A percentile compares a stretch with the other conserved stretches of the same genome.
These are phyloP conservation scores for Ericerus pela DNA, from an alignment of 1,140 invertebrate species.

Conservation along the genomic window DNA sequence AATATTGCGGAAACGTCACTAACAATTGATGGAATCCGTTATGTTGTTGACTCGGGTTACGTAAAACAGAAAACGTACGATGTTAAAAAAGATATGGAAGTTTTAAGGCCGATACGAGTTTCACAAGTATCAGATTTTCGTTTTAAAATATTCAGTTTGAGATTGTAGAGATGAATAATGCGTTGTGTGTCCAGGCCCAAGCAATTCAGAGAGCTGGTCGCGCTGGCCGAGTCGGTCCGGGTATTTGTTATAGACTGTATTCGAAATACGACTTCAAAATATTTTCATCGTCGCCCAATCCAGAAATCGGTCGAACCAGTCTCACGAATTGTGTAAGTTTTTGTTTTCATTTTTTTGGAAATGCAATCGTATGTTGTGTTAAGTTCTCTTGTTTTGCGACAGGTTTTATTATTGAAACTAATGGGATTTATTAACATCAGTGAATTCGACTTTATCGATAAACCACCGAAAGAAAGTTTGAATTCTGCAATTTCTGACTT, in stretches of 20 bases:
- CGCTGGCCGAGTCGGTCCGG: slow-evolving; percentile 38
- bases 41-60: slow-evolving; percentile 6
- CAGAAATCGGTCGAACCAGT: background rate
- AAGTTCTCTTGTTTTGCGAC: background rate
- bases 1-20: slow-evolving; percentile 6
- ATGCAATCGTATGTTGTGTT: no score
- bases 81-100: background rate
- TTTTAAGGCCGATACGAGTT: background rate
- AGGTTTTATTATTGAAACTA: background rate
- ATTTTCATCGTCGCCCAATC: background rate
- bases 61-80: background rate
- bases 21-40: background rate
- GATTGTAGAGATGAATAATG: no score
- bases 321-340: background rate
- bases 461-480: background rate
- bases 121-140: background rate
- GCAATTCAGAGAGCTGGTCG: slow-evolving; percentile 38
- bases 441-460: background rate
- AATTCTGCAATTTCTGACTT: background rate
- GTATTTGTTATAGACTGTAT: slow-evolving; percentile 36
- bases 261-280: background rate
- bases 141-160: no score
- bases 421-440: background rate
- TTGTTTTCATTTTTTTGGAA: no score
- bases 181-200: slow-evolving; percentile 37